Conservation (phyloP, 2,797 vertebrate species). For the Tenualosa thibaudeaui region DNA sequence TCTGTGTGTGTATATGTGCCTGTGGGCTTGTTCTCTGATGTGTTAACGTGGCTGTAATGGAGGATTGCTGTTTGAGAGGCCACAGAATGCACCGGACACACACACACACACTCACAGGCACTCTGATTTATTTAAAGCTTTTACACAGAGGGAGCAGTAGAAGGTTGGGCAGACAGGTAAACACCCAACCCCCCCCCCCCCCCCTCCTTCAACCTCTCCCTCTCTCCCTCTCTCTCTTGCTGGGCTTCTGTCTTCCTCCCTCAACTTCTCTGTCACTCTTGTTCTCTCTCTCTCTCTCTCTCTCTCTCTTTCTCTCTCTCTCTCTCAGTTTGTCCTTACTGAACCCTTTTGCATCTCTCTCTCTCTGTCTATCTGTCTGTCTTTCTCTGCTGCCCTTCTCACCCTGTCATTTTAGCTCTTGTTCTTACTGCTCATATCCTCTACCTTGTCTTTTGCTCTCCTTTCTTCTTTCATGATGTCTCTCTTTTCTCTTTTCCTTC, state of each 20-base stretch:
- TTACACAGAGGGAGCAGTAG: neutral
- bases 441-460: neutral
- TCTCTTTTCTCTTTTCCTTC: slow-evolving; percentile 47
- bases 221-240: slow-evolving; percentile 2
- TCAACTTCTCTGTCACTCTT: neutral
- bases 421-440: neutral
- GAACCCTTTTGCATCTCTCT: neutral
- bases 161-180: neutral
- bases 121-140: slow-evolving; percentile 11
- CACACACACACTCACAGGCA: neutral
- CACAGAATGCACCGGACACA: neutral
- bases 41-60: neutral
- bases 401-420: neutral
- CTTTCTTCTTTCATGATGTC: slow-evolving; percentile 34
- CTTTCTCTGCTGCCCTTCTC: neutral
- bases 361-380: slow-evolving; percentile 46
- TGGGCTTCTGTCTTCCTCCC: slow-evolving; percentile 38
- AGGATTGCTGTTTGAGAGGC: neutral
- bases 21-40: neutral
- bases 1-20: slow-evolving; percentile 21
- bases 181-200: neutral
- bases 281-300: no score
- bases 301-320: neutral
- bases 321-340: neutral
- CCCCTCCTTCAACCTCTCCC: neutral